Conservation (phyloP, 1,140 invertebrate species). For the Zaprionus gabonicus region DNA sequence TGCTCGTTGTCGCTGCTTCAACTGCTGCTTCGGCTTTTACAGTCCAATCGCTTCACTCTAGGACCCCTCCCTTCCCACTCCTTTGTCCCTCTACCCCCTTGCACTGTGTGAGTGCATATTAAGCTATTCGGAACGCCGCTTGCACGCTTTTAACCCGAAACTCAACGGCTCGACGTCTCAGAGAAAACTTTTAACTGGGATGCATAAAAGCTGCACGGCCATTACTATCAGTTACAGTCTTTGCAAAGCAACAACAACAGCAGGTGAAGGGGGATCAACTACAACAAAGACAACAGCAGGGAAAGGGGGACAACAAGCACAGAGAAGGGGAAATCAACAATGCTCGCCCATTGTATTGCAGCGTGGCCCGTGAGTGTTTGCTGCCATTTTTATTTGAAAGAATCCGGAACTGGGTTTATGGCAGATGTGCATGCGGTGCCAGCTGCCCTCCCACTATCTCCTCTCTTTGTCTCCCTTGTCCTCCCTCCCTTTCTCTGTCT, state of each 20-base stretch:
- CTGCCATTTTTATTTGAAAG: constrained; percentile 76
- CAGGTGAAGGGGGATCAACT: neutral
- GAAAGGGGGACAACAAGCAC: constrained; percentile 19
- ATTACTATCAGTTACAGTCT: constrained; percentile 77
- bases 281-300: constrained; percentile 19
- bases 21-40: neutral
- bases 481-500: constrained; percentile 18
- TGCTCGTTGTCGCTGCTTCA: constrained; percentile 7
- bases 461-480: neutral
- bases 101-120: constrained; percentile 48
- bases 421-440: constrained; percentile 64
- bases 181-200: constrained; percentile 74
- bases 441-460: neutral
- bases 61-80: neutral
- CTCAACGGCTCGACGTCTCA: constrained; percentile 69
- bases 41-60: constrained; percentile 1
- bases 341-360: constrained; percentile 45
- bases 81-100: neutral
- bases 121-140: constrained; percentile 65
- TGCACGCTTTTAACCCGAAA: constrained; percentile 74
- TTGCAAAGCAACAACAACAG: constrained; percentile 26
- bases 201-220: constrained; percentile 69
- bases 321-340: constrained; percentile 19
- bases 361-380: constrained; percentile 60
- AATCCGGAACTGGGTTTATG: constrained; percentile 53